Conservation (phyloP, 2,888 invertebrate genomes). For the Heliconius ethilla region DNA sequence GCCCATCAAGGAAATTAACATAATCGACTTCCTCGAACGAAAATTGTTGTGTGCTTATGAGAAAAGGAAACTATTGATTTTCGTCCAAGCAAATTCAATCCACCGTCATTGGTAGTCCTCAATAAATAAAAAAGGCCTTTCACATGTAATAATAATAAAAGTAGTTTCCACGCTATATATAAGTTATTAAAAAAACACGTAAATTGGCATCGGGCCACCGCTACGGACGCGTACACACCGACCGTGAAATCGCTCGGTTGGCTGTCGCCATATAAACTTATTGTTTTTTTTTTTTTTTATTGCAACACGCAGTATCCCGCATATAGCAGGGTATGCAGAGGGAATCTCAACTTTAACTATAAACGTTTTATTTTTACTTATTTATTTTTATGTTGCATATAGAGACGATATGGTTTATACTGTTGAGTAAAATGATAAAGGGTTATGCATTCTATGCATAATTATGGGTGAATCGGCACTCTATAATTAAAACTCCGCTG, state of each 20-base stretch:
- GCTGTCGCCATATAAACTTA: constrained; percentile 12
- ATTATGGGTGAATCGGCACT: no score
- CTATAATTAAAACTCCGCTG: no score
- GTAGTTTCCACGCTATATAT: constrained; percentile 53
- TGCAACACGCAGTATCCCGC: not conserved
- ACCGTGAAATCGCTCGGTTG: constrained; percentile 35
- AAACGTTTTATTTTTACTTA: no score
- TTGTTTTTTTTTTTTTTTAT: constrained; percentile 1
- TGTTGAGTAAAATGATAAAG: no score
- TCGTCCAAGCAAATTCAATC: not conserved
- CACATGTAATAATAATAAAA: constrained; percentile 55
- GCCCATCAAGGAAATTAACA: not conserved
- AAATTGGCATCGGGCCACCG: constrained; percentile 67
- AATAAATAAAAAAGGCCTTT: not conserved
- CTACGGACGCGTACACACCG: constrained; percentile 29
- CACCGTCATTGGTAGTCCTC: not conserved
- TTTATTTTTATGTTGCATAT: no score
- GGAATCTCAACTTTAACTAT: not conserved
- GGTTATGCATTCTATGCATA: no score
- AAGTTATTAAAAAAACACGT: constrained; percentile 61
- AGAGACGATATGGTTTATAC: no score
- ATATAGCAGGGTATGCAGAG: not conserved
- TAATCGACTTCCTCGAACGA: not conserved
- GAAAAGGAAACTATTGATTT: not conserved
- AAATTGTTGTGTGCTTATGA: not conserved